Base-by-base conservation (phyloP, 2,888 invertebrate genomes). In the Poecilobothrus nobilitatus region DNA sequence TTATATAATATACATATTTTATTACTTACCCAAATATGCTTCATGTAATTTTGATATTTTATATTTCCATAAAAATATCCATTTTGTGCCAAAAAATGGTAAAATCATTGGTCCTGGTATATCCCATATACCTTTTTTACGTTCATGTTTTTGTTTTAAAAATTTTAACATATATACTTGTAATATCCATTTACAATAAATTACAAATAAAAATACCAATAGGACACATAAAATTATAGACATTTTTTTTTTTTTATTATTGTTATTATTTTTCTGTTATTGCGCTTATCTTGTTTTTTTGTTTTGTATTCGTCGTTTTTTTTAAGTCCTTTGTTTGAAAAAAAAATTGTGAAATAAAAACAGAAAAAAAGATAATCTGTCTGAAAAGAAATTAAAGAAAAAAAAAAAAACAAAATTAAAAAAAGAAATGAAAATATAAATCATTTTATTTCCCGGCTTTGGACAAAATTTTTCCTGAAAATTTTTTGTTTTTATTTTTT, bases 71-170 rank as follows among this genome's bases (percentile, higher is more conserved):
- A 88, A 86, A 78, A 89, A 92, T 67, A 91, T 86, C 93, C 93
- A 94, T 68, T 89, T 84, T 6, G 93, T 92, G 7, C 94, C 94
- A 37, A 93, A 76, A 61, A 91, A 81, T 0, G 94, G 93, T 63
- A 93, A 75, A 0, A 87, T 79, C 10, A 85, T 81, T 0, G 93
- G 93, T 1, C 94, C 94, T 0, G 94, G 94, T 63, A 94, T 86
- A 66, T 80, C 76, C 78, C 79, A 80, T 37, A 82, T 74, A n/a
- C 72, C 72, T 33, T 53, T 53, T n/a, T 53, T 53, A 53, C 53
- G 53, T 53, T 53, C 53, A 53, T 15, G 53, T 53, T 53, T 53
- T 53, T 53, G 53, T n/a, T 53, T 53, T 53, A 53, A 53, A 53
- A 53, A 53, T 53, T 53, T 53, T 53, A 53, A n/a, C 53, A 53